These are phyloP conservation scores for Chorisops tibialis DNA, from an alignment of 2,888 invertebrate genomes.

Conservation along the genomic window DNA sequence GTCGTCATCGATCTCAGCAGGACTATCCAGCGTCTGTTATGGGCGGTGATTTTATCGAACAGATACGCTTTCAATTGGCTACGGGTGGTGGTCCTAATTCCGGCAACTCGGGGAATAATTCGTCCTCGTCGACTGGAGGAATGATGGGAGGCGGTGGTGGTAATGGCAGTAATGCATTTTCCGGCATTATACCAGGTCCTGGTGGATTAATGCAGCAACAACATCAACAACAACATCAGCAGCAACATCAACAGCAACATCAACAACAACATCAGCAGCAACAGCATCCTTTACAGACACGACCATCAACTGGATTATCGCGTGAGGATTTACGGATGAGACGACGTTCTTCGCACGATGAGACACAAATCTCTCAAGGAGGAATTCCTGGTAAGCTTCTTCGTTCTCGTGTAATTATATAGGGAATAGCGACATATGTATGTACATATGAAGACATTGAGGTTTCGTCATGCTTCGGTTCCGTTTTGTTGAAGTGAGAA, in stretches of 20 bases:
- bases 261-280: slow-evolving; percentile 6
- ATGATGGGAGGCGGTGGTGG: slow-evolving; percentile 40
- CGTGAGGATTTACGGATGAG: slow-evolving; percentile 51
- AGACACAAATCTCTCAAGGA: slow-evolving; percentile 47
- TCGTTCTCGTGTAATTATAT: too few species aligned
- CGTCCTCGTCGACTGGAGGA: not conserved
- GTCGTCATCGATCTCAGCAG: slow-evolving; percentile 49
- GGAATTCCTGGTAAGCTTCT: slow-evolving; percentile 45
- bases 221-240: not conserved
- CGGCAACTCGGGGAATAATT: not conserved
- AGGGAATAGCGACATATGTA: too few species aligned
- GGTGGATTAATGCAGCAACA: slow-evolving; percentile 4
- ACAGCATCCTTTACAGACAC: slow-evolving; percentile 20
- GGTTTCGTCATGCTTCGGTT: too few species aligned
- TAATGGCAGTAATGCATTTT: slow-evolving; percentile 27
- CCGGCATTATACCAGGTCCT: slow-evolving; percentile 4
- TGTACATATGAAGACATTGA: too few species aligned
- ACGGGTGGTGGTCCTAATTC: slow-evolving; percentile 38
- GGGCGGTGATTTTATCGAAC: slow-evolving; percentile 50
- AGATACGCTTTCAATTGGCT: slow-evolving; percentile 48
- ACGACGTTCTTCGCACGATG: slow-evolving; percentile 52
- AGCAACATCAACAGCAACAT: slow-evolving; percentile 46
- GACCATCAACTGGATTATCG: slow-evolving; percentile 41
- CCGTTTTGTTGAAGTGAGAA: too few species aligned
- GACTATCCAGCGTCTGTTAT: slow-evolving; percentile 28